phyloP scores from a whole-genome alignment of 2,797 vertebrate species.

The Aplochiton taeniatus region DNA sequence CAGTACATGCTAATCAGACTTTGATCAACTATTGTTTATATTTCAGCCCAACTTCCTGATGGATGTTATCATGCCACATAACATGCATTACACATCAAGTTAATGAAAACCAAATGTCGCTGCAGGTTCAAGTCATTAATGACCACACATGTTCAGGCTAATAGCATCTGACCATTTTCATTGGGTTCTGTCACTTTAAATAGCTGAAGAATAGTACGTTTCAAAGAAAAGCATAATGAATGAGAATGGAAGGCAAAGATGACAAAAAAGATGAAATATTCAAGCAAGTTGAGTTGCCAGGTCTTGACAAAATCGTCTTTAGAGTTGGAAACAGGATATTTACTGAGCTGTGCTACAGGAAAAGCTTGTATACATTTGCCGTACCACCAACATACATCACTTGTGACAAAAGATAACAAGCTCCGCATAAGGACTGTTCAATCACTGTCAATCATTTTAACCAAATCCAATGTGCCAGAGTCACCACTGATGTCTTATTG shows the following conservation, averaged over 20 bases:
- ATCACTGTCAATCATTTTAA: slow-evolving; percentile 84
- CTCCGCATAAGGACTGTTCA: slow-evolving; percentile 79
- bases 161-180: slow-evolving; percentile 59
- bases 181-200: slow-evolving; percentile 67
- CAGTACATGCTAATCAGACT: slow-evolving; percentile 30
- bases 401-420: slow-evolving; percentile 84
- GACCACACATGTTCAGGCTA: slow-evolving; percentile 48
- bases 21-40: slow-evolving; percentile 26
- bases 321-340: slow-evolving; percentile 34
- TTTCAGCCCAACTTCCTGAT: slow-evolving; percentile 43
- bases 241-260: slow-evolving; percentile 32
- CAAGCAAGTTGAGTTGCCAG: slow-evolving; percentile 12
- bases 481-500: slow-evolving; percentile 73
- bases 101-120: slow-evolving; percentile 65
- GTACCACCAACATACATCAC: slow-evolving; percentile 83
- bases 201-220: slow-evolving; percentile 31
- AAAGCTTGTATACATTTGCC: slow-evolving; percentile 84
- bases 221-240: slow-evolving; percentile 30
- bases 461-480: slow-evolving; percentile 82
- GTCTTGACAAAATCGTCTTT: slow-evolving; percentile 24
- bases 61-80: slow-evolving; percentile 51
- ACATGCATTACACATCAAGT: slow-evolving; percentile 33
- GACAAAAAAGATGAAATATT: slow-evolving; percentile 42
- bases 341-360: slow-evolving; percentile 75
- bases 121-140: slow-evolving; percentile 56